phyloP scores from a whole-genome alignment of 1,140 invertebrate genomes.

The Ladona fulva region DNA sequence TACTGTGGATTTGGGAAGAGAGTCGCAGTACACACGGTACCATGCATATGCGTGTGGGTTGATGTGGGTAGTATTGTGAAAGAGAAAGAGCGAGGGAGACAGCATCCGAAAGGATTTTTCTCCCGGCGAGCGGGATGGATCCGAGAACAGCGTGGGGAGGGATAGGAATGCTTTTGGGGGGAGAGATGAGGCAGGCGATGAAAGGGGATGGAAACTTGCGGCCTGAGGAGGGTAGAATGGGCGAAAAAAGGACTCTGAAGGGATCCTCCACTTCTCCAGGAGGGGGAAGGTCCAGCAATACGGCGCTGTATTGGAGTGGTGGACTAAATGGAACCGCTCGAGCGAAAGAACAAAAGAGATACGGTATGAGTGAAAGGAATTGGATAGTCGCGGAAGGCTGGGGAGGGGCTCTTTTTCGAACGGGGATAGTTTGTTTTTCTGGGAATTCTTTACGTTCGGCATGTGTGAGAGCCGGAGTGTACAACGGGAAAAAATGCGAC shows the following conservation, averaged over 20 bases:
- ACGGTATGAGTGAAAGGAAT: conserved; percentile 6
- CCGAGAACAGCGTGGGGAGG: background rate
- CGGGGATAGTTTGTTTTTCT: too few relatives aligned
- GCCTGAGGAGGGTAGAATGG: background rate
- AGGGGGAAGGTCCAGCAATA: background rate
- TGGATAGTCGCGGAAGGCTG: background rate
- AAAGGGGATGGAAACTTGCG: background rate
- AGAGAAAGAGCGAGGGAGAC: too few relatives aligned
- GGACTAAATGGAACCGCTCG: background rate
- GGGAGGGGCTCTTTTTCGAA: background rate
- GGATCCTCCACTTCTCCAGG: background rate
- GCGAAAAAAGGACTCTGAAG: background rate
- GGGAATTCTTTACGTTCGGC: too few relatives aligned
- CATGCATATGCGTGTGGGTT: too few relatives aligned
- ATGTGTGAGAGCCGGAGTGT: too few relatives aligned
- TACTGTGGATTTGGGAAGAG: too few relatives aligned
- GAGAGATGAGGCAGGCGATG: background rate
- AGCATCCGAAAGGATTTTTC: too few relatives aligned
- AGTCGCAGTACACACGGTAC: too few relatives aligned
- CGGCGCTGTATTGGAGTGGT: background rate
- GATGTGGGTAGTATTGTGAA: too few relatives aligned
- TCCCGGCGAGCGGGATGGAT: too few relatives aligned
- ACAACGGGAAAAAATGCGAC: too few relatives aligned
- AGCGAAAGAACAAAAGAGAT: background rate
- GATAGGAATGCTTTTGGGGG: background rate